A percentile compares a stretch with the other conserved stretches of the same genome.
Evolutionary conservation across 1,140 invertebrate species (phyloP).

Genomic region (Thaumetopoea pityocampa): DNA sequence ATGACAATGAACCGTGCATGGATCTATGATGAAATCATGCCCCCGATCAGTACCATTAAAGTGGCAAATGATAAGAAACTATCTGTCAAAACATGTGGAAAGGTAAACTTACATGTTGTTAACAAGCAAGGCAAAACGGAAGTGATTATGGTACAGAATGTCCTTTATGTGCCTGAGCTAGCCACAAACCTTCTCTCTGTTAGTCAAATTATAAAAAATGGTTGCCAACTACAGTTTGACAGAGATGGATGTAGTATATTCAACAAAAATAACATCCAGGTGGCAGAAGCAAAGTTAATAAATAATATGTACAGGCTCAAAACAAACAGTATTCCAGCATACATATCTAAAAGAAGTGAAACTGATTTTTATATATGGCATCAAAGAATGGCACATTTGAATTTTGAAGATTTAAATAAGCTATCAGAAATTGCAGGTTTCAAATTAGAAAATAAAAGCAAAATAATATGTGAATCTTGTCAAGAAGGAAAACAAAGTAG

Average conservation of each 20-base stretch:
- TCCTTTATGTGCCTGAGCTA: constrained; percentile 34
- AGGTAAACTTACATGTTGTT: constrained; percentile 19
- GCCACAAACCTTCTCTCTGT: constrained; percentile 38
- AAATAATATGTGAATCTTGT: constrained; percentile 21
- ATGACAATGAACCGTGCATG: constrained; percentile 23
- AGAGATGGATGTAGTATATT: constrained; percentile 30
- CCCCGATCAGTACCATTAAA: constrained; percentile 24
- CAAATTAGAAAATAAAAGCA: constrained; percentile 24
- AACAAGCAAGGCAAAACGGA: constrained; percentile 12
- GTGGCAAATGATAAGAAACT: constrained; percentile 28
- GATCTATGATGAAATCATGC: constrained; percentile 16
- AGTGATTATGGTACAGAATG: constrained; percentile 27
- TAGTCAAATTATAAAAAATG: constrained; percentile 39
- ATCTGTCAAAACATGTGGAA: constrained; percentile 20
- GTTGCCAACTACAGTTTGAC: constrained; percentile 36
- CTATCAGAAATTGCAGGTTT: constrained; percentile 20
- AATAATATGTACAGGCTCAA: constrained; percentile 35
- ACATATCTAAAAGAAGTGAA: constrained; percentile 17
- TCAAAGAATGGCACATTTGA: constrained; percentile 27
- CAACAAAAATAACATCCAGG: constrained; percentile 24
- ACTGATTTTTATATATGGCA: constrained; percentile 26
- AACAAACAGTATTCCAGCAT: constrained; percentile 28
- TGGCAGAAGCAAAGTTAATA: constrained; percentile 24
- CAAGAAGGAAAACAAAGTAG: constrained; percentile 33
- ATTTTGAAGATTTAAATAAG: constrained; percentile 28